Conservation (phyloP, 2,888 invertebrate genomes). For the Leucophenga montana region DNA sequence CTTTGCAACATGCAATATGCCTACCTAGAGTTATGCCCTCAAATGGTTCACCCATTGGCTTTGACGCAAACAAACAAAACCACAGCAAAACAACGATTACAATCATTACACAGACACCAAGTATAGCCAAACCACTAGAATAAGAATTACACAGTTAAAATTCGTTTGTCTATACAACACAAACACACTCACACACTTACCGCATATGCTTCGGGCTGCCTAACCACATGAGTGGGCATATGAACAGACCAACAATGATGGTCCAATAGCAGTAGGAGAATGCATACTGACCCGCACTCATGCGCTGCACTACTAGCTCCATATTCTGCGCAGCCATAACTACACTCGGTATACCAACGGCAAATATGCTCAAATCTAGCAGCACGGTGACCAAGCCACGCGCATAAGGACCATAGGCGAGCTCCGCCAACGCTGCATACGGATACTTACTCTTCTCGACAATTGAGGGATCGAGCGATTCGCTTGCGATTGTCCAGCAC, state of each 20-base stretch:
- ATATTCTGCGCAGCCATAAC: slow-evolving; percentile 87
- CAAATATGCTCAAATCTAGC: slow-evolving; percentile 83
- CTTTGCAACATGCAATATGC: slow-evolving; percentile 25
- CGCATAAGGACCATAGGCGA: slow-evolving; percentile 81
- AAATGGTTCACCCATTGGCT: slow-evolving; percentile 69
- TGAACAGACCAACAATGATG: slow-evolving; percentile 80
- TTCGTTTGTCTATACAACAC: background rate
- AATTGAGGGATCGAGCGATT: slow-evolving; percentile 80
- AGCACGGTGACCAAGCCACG: slow-evolving; percentile 80
- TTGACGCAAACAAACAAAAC: slow-evolving; percentile 76
- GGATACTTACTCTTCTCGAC: slow-evolving; percentile 82
- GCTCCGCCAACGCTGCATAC: slow-evolving; percentile 87
- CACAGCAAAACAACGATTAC: slow-evolving; percentile 80
- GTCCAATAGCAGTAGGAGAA: slow-evolving; percentile 90
- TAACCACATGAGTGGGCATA: slow-evolving; percentile 89
- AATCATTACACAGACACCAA: slow-evolving; percentile 79
- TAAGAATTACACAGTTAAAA: background rate
- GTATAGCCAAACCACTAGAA: slow-evolving; percentile 74
- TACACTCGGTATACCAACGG: slow-evolving; percentile 85
- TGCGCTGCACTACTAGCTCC: slow-evolving; percentile 83
- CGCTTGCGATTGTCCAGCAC: slow-evolving; percentile 85
- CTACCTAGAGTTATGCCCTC: slow-evolving; percentile 64
- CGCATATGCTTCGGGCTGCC: slow-evolving; percentile 95
- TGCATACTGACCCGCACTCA: slow-evolving; percentile 78
- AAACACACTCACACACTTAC: slow-evolving; percentile 74